phyloP scores from a whole-genome alignment of 2,888 invertebrate species.

The Campopleginae sp. region DNA sequence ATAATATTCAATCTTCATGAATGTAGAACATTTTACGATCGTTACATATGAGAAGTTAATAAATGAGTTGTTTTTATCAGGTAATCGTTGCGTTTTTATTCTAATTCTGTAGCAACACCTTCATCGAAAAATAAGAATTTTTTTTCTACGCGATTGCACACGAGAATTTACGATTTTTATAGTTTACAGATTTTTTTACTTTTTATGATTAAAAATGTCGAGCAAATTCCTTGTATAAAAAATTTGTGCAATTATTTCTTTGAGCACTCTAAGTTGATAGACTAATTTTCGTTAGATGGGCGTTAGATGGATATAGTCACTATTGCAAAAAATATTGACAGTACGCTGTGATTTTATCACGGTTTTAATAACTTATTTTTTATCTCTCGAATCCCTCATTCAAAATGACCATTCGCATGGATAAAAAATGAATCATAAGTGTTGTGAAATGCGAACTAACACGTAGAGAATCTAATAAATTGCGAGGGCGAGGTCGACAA shows the following conservation, averaged over 20 bases:
- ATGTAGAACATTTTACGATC: slow-evolving; percentile 42
- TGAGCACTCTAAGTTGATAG: too few species aligned
- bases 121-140: too few species aligned
- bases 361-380: not conserved
- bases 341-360: not conserved
- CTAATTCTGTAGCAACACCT: not conserved
- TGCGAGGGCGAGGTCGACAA: slow-evolving; percentile 18
- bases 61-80: slow-evolving; percentile 63
- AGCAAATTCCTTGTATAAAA: too few species aligned
- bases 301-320: too few species aligned
- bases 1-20: slow-evolving; percentile 11
- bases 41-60: slow-evolving; percentile 56
- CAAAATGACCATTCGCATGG: not conserved
- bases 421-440: not conserved
- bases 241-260: too few species aligned
- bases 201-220: too few species aligned
- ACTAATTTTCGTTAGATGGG: too few species aligned
- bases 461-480: not conserved
- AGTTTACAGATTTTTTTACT: too few species aligned
- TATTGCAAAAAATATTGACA: not conserved
- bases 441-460: not conserved
- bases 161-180: too few species aligned
- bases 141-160: too few species aligned
- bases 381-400: too few species aligned
- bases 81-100: not conserved